Base-by-base conservation (phyloP, 2,888 invertebrate genomes). In the Nyleta sp. region DNA sequence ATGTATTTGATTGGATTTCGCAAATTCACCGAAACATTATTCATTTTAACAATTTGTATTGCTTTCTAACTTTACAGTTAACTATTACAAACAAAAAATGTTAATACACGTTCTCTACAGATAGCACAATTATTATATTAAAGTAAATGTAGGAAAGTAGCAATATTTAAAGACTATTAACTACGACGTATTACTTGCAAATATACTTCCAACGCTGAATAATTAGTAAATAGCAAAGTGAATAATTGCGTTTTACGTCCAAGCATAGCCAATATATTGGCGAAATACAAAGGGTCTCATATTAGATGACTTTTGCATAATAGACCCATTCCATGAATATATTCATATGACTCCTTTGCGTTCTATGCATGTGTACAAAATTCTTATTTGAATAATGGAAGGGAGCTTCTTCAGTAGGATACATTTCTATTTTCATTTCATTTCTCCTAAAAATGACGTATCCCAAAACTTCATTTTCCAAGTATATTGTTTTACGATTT, bases 281-380 rank as follows among this genome's bases (percentile, higher is more conserved):
- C 33, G 33, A 70, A 70, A 59, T 59, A 70, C 70, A 70, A 70
- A 59, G 70, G 70, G 38, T 48, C 50, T 59, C 33, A 59, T 70
- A 70, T 59, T 70, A 70, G 40, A 52, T 52, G 50, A 42, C 70
- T 70, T 70, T 52, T 70, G 70, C 70, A 70, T 70, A 70, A 70
- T 57, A 53, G 57, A 68, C 57, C 40, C 20, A 57, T 40, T 68
- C 57, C 31, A 68, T 68, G 68, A 57, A 68, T 68, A 57, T 68
- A 68, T 68, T 68, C 57, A 68, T 68, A 68, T 24, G 50, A 48
- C 40, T 57, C 57, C 24, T 57, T 67, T 59, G 31, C 44, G 18
- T 31, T 57, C 18, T 48, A n/a, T 40, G 48, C 33, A 18, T 68
- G 55, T 68, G 10, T 55, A 68, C 31, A 31, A 68, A 55, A 68